Evolutionary conservation across 2,113 vertebrate species (phyloP), one percentile per base, ranked within the genome.

Genomic region (Clinocottus analis): DNA sequence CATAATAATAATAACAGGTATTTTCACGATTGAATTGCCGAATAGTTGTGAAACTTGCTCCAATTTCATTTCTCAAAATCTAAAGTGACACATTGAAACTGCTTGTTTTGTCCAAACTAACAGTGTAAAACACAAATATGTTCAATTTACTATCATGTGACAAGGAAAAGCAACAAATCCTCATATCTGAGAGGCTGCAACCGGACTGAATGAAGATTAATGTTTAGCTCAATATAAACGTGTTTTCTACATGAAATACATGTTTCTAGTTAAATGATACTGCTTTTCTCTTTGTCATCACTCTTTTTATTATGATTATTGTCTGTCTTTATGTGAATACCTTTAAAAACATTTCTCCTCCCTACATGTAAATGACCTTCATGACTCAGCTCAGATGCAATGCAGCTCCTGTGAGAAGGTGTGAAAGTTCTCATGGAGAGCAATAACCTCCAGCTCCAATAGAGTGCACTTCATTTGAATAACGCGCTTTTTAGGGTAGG

Each of bases 391-490:
- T 47, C 49, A 43, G 66, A 27, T 12, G 75, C 56, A 60, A 27
- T 16, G 75, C 58, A 61, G 77, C 59, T 56, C 43, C 53, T 55
- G 53, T 9, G 65, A 59, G 69, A 74, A 91, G 90, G 93, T 91
- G 93, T 91, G 89, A 92, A 93, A 92, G 86, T 93, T 94, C 93
- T 93, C 92, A 94, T 87, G 89, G 78, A 76, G 61, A 74, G 60
- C 51, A 83, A 69, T 31, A 80, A 86, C 68, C 85, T 65, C 1
- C 80, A 77, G 21, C 35, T 75, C 63, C 66, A 83, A 56, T n/a
- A 27, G 63, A 79, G 82, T 77, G 80, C 85, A 87, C 75, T 87
- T 90, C 89, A 92, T 90, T 91, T 86, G 77, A 89, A 83, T 81
- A 85, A 5, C 35, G 35, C 23, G 69, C 71, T 92, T 95, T 96